phyloP scores from a whole-genome alignment of 2,797 vertebrate species.

The Petrocephalus schoutedeni region DNA sequence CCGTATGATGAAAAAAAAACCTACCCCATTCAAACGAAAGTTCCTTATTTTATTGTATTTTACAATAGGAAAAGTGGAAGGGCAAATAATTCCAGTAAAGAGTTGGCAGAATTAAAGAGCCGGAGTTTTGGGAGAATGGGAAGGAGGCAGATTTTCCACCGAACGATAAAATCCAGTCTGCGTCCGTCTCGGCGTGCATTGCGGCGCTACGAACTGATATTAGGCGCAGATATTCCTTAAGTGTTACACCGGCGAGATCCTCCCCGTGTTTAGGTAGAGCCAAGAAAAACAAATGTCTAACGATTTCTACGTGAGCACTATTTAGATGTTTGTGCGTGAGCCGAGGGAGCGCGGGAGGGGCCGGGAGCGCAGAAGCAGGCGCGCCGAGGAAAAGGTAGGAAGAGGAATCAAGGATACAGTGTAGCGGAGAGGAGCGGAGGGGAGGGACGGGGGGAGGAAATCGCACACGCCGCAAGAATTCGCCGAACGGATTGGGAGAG shows the following conservation, averaged over 20 bases:
- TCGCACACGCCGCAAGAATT: slow-evolving; percentile 21
- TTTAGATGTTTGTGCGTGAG: neutral
- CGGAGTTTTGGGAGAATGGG: neutral
- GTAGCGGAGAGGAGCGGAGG: neutral
- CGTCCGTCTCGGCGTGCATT: neutral
- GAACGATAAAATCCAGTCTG: neutral
- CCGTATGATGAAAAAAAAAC: neutral
- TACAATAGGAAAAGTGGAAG: neutral
- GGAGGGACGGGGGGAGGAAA: slow-evolving; percentile 10
- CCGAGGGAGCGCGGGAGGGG: neutral
- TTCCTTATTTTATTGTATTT: neutral
- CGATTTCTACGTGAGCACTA: neutral
- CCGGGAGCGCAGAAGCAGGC: neutral
- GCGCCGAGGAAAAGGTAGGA: neutral
- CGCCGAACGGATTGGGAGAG: slow-evolving; percentile 15
- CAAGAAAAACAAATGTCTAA: neutral
- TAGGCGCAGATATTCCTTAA: neutral
- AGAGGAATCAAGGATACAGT: slow-evolving; percentile 18
- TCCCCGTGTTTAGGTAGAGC: neutral
- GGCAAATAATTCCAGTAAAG: neutral
- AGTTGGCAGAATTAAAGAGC: neutral
- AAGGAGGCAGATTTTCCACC: neutral
- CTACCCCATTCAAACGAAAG: neutral
- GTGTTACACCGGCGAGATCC: neutral
- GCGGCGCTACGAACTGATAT: neutral